A percentile compares a stretch with the other conserved stretches of the same genome.
These are phyloP conservation scores for Leptopilina syphax DNA, from an alignment of 2,888 invertebrate species.

Conservation along the genomic window DNA sequence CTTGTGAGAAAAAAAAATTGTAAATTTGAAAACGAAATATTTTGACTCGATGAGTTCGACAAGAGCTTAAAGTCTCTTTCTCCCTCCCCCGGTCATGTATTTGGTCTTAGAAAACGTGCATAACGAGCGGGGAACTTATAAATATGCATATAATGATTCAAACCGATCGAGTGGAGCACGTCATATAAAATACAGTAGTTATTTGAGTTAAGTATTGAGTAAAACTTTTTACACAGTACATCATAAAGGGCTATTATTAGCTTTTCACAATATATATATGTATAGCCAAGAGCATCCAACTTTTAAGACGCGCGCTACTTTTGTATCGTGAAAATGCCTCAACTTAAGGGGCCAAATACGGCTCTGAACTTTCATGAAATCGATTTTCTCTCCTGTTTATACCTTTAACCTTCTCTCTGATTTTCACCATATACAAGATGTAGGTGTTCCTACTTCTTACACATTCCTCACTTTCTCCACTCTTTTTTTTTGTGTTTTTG, in stretches of 20 bases:
- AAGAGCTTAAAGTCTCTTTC: too few species aligned
- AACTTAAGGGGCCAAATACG: constrained; percentile 25
- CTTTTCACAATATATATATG: not conserved
- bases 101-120: too few species aligned
- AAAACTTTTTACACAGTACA: constrained; percentile 28
- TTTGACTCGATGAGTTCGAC: too few species aligned
- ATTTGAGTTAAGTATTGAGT: constrained; percentile 29
- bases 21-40: too few species aligned
- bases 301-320: constrained; percentile 29
- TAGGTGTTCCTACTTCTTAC: not conserved
- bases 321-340: constrained; percentile 35
- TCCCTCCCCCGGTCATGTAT: too few species aligned
- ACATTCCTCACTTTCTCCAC: not conserved
- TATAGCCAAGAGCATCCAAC: constrained; percentile 28
- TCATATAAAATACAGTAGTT: not conserved
- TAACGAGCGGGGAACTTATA: not conserved
- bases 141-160: constrained; percentile 24
- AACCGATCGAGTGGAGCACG: constrained; percentile 15
- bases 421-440: not conserved
- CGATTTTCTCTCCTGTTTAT: constrained; percentile 23
- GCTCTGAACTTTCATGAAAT: constrained; percentile 34
- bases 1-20: too few species aligned
- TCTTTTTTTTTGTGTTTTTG: too few species aligned
- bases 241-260: constrained; percentile 32
- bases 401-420: constrained; percentile 28